phyloP scores from a whole-genome alignment of 2,113 vertebrate species.

The Addax nasomaculatus region DNA sequence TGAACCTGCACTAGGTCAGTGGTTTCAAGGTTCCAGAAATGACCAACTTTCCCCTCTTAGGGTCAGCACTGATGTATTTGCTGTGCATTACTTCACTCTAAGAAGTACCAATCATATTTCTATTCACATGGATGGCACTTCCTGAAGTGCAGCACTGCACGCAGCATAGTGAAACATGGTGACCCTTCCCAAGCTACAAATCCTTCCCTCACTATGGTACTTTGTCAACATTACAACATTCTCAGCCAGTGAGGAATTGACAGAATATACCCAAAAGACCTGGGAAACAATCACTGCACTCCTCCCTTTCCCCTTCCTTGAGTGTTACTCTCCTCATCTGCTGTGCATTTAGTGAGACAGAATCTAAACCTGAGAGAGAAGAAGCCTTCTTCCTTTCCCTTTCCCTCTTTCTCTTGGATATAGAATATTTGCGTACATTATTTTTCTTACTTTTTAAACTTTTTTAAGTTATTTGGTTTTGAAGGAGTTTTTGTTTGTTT shows the following conservation, averaged over 20 bases:
- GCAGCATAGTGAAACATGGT: background rate
- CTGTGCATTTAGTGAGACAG: background rate
- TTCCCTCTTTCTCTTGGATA: background rate
- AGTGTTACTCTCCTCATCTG: background rate
- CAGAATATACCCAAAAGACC: background rate
- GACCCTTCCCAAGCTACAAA: background rate
- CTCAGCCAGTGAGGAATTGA: background rate
- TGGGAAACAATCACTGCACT: background rate
- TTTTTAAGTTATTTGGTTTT: background rate
- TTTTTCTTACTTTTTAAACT: background rate
- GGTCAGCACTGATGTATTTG: background rate
- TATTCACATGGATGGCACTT: background rate
- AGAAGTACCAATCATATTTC: slow-evolving; percentile 29
- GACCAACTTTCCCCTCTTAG: background rate
- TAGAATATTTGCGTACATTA: background rate
- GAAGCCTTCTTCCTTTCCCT: background rate
- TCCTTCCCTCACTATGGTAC: no score
- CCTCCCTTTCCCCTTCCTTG: background rate
- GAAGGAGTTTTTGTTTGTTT: background rate
- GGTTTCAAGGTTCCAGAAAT: background rate
- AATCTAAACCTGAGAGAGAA: background rate
- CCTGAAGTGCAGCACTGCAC: slow-evolving; percentile 19
- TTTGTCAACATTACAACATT: background rate
- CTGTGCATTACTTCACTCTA: slow-evolving; percentile 35
- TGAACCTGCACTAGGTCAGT: background rate